Percentiles rank a stretch among this genome's conserved stretches.
Conservation (phyloP, 1,140 invertebrate species). For the Heterodera schachtii region DNA sequence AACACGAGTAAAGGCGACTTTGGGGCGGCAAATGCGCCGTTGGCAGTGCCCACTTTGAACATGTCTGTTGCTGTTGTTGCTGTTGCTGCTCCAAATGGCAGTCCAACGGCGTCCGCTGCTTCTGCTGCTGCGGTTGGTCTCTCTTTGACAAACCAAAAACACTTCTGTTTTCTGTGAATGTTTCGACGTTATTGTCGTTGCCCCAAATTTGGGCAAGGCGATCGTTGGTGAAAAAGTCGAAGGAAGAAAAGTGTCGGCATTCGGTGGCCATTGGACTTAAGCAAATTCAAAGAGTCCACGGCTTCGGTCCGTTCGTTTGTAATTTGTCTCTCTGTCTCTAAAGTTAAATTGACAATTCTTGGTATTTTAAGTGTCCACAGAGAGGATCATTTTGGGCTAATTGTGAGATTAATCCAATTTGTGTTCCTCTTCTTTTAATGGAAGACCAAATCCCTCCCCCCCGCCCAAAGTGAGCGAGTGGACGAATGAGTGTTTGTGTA, state of each 20-base stretch:
- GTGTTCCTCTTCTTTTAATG: background rate
- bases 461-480: background rate
- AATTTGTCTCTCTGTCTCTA: background rate
- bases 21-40: conserved; percentile 10
- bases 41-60: background rate
- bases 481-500: background rate
- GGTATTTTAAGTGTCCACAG: background rate
- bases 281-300: background rate
- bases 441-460: background rate
- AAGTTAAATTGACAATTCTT: background rate
- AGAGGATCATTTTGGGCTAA: background rate
- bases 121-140: background rate
- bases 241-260: background rate
- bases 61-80: background rate
- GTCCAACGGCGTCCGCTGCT: background rate
- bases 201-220: conserved; percentile 22
- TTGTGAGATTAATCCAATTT: conserved; percentile 12
- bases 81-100: background rate
- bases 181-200: background rate
- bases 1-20: conserved; percentile 26
- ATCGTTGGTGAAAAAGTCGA: conserved; percentile 21
- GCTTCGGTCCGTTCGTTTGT: too few species aligned
- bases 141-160: background rate
- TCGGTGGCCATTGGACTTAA: conserved; percentile 16
- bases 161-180: background rate